A percentile compares a stretch with the other conserved stretches of the same genome.
phyloP scores from a whole-genome alignment of 2,797 vertebrate genomes.

The Capromys pilorides region DNA sequence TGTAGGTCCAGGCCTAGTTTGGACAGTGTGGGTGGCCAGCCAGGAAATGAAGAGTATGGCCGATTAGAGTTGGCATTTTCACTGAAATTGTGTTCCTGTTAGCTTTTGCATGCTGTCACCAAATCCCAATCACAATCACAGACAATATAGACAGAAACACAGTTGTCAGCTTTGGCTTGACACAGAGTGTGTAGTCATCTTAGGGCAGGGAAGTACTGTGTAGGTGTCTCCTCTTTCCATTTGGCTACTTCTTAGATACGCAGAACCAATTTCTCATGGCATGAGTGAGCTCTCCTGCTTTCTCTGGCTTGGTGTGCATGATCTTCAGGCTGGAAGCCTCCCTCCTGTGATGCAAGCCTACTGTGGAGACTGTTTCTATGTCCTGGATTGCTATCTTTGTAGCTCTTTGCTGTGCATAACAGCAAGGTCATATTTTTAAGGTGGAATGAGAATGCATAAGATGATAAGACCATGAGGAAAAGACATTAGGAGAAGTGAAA shows the following conservation, averaged over 20 bases:
- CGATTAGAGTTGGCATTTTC: conserved; percentile 26
- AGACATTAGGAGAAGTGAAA: background rate
- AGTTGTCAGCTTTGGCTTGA: conserved; percentile 47
- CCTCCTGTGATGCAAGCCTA: background rate
- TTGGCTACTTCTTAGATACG: background rate
- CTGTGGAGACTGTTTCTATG: background rate
- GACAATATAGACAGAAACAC: conserved; percentile 38
- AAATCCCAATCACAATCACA: conserved; percentile 5
- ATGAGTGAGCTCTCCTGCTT: background rate
- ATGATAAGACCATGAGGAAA: background rate
- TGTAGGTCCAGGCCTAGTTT: background rate
- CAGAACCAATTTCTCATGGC: background rate
- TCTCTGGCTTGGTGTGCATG: background rate
- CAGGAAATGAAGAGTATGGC: background rate
- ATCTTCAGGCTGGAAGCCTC: background rate
- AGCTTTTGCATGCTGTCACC: background rate
- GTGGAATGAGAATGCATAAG: background rate
- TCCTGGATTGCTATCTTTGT: background rate
- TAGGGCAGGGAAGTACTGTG: background rate
- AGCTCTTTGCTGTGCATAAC: background rate
- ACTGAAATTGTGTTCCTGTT: conserved; percentile 7
- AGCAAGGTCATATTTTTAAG: background rate
- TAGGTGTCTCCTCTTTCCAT: background rate
- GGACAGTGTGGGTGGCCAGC: background rate
- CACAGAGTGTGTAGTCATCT: conserved; percentile 25